Conservation (phyloP, 35 echinoderm and acorn worm species). For the Diadema setosum region DNA sequence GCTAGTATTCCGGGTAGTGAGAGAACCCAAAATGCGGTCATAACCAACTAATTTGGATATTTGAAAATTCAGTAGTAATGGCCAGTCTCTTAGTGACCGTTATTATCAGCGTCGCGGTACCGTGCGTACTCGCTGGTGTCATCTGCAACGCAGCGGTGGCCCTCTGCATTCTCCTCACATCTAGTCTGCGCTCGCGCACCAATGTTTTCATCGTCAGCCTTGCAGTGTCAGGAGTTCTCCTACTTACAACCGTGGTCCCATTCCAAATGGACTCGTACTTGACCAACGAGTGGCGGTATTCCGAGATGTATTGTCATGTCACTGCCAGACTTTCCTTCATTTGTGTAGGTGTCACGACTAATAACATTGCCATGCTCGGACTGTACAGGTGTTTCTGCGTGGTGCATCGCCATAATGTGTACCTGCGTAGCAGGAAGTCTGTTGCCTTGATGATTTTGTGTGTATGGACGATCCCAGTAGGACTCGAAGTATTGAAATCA, state of each 20-base stretch:
- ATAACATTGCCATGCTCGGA: neutral
- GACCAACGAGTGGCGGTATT: neutral
- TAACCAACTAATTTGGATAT: no score
- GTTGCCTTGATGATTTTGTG: neutral
- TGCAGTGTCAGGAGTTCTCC: neutral
- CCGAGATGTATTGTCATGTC: neutral
- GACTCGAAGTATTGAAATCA: neutral
- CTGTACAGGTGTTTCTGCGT: constrained; percentile 18
- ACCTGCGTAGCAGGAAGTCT: neutral
- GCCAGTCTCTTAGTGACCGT: neutral
- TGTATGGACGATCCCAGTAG: neutral
- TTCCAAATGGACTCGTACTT: constrained; percentile 6
- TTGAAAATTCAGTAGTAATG: no score
- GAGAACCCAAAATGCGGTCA: no score
- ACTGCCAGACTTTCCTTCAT: constrained; percentile 6
- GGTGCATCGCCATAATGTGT: neutral
- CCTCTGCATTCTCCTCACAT: neutral
- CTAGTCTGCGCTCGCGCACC: neutral
- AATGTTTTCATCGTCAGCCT: constrained; percentile 33
- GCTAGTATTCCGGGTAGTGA: no score
- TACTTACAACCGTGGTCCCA: neutral
- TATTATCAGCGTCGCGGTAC: neutral
- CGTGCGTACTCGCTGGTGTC: neutral
- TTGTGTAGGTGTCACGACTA: neutral
- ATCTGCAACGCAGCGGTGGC: neutral